These are phyloP conservation scores for Quiscalus mexicanus DNA, from an alignment of 2,113 vertebrate species.

Conservation along the genomic window DNA sequence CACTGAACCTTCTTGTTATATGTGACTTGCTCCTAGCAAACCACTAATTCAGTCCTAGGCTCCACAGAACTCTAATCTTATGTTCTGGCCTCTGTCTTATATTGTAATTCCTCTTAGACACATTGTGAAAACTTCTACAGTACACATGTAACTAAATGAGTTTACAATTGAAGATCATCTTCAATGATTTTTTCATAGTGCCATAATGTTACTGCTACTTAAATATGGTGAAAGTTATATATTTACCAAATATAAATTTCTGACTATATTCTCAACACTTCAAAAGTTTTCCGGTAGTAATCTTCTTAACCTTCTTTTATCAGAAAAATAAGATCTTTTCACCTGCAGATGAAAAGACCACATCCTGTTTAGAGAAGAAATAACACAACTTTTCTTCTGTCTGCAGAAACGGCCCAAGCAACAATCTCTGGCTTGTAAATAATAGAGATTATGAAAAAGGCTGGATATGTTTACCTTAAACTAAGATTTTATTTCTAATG, in stretches of 20 bases:
- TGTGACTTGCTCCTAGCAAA: not conserved
- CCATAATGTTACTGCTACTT: not conserved
- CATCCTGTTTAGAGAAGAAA: not conserved
- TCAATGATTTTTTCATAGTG: not conserved
- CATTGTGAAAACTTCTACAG: not conserved
- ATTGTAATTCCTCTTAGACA: not conserved
- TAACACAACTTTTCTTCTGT: not conserved
- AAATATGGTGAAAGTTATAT: not conserved
- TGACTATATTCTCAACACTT: not conserved
- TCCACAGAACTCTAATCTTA: not conserved
- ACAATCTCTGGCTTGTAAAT: not conserved
- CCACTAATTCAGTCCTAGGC: not conserved
- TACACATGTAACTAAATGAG: not conserved
- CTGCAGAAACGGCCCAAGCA: not conserved
- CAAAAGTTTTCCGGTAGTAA: not conserved
- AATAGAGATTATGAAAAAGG: not conserved
- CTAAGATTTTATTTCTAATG: not conserved
- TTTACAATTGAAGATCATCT: not conserved
- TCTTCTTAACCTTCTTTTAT: not conserved
- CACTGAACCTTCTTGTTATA: not conserved
- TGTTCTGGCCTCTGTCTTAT: not conserved
- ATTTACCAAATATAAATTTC: not conserved
- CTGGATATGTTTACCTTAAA: not conserved
- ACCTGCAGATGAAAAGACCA: not conserved
- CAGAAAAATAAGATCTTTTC: not conserved